These are phyloP conservation scores for Microchirus variegatus DNA, from an alignment of 2,797 vertebrate species.

Conservation along the genomic window DNA sequence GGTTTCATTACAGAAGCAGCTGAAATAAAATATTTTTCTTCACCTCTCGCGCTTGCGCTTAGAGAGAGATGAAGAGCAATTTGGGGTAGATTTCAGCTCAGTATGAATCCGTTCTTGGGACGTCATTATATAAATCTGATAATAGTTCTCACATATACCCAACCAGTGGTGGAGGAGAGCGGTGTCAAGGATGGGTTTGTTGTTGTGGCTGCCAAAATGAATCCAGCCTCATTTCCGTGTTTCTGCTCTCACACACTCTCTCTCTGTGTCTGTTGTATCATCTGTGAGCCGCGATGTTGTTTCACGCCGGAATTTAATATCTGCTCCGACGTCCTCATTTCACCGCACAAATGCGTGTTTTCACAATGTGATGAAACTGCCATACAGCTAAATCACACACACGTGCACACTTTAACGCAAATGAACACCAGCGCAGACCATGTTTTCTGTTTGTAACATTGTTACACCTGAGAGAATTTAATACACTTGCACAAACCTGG, in stretches of 20 bases:
- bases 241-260: not conserved
- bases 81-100: slow-evolving; percentile 26
- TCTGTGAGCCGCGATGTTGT: slow-evolving; percentile 11
- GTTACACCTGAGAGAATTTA: not conserved
- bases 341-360: slow-evolving; percentile 5
- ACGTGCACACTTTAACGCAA: not conserved
- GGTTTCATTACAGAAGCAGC: slow-evolving; percentile 68
- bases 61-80: slow-evolving; percentile 50
- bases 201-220: slow-evolving; percentile 14
- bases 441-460: slow-evolving; percentile 13
- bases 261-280: not conserved
- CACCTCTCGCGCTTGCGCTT: slow-evolving; percentile 5
- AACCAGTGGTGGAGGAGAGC: not conserved
- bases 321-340: not conserved
- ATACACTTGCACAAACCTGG: slow-evolving; percentile 7
- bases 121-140: slow-evolving; percentile 12
- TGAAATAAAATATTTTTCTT: slow-evolving; percentile 53
- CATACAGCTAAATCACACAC: slow-evolving; percentile 11
- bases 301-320: slow-evolving; percentile 38
- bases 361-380: slow-evolving; percentile 1
- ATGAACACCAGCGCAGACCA: not conserved
- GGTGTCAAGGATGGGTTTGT: slow-evolving; percentile 23
- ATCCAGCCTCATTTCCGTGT: slow-evolving; percentile 28
- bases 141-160: slow-evolving; percentile 17
- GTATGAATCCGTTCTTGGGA: slow-evolving; percentile 43